Conservation (phyloP, 1,140 invertebrate species). For the Frieseomelitta varia region DNA sequence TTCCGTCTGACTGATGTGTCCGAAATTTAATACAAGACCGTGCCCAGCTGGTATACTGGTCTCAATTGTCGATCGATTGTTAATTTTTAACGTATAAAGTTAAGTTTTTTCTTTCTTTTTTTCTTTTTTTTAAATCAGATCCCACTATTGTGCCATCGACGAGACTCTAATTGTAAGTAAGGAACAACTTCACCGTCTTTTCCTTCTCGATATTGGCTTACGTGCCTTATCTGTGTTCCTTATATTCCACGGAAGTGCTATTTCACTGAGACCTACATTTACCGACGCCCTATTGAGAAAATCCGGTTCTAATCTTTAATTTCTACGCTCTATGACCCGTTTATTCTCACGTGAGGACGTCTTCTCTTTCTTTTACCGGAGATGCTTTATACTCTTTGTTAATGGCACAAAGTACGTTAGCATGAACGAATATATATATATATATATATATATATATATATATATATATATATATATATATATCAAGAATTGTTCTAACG, state of each 20-base stretch:
- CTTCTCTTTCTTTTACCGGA: background rate
- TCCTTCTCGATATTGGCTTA: slow-evolving; percentile 35
- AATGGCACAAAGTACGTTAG: background rate
- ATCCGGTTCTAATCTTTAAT: slow-evolving; percentile 8
- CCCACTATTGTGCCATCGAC: background rate
- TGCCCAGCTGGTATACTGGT: background rate
- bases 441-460: too few species aligned
- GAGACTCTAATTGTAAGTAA: slow-evolving; percentile 1
- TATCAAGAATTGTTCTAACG: background rate
- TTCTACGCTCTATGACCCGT: slow-evolving; percentile 24
- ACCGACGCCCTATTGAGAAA: background rate
- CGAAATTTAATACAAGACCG: slow-evolving; percentile 50
- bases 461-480: too few species aligned
- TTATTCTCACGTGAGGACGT: background rate
- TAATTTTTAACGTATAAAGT: slow-evolving; percentile 29
- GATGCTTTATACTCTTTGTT: background rate
- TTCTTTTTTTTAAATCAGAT: slow-evolving; percentile 31
- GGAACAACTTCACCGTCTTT: background rate
- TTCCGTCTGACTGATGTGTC: slow-evolving; percentile 52
- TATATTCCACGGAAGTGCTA: slow-evolving; percentile 14
- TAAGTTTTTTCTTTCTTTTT: slow-evolving; percentile 14
- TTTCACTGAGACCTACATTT: slow-evolving; percentile 44
- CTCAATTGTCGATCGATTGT: slow-evolving; percentile 57
- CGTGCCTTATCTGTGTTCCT: slow-evolving; percentile 41
- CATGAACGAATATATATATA: too few species aligned